Evolutionary conservation across 2,797 vertebrate genomes (phyloP), one percentile per base, ranked within the genome.

Genomic region (Pempheris klunzingeri): DNA sequence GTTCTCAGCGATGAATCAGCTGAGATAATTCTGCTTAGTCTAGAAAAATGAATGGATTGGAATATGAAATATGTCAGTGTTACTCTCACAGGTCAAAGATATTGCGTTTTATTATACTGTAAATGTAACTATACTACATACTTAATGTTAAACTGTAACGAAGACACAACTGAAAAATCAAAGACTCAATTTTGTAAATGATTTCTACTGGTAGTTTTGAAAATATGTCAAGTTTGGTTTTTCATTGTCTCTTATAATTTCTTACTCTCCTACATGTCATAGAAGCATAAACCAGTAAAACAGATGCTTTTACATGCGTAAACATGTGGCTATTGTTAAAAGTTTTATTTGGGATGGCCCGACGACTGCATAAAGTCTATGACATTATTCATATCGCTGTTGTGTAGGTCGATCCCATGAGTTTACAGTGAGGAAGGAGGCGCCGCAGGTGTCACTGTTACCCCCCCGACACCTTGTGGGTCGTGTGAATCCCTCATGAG

Each of bases 131-230:
- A 83, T 90, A 87, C 83, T 82, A 87, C 81, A 85, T 77, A 61
- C 73, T 87, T 83, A 86, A 87, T 88, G 90, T 91, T 92, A 39
- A 88, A 86, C 73, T 84, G 85, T 86, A 80, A 85, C 76, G 22
- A 86, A 83, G 79, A 87, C 78, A 83, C 82, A 74, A 77, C 55
- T 60, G 77, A 83, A 88, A 81, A 78, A 75, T 63, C 82, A 81
- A 74, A 74, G 81, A 88, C 77, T 80, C 84, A 57, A 63, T 88
- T 92, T 93, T 93, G 84, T 93, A 90, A 88, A 91, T 82, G 58
- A 86, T 89, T 91, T 90, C 80, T 91, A 92, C 84, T 78, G 74
- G 86, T 92, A 78, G 86, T 86, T 92, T 88, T 83, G 62, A 81
- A 79, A 87, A 73, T 58, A 62, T 61, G 72, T 87, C 67, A 30